Percentiles rank a stretch among this genome's conserved stretches.
phyloP scores from a whole-genome alignment of 1,140 invertebrate genomes.

The Arion vulgaris region DNA sequence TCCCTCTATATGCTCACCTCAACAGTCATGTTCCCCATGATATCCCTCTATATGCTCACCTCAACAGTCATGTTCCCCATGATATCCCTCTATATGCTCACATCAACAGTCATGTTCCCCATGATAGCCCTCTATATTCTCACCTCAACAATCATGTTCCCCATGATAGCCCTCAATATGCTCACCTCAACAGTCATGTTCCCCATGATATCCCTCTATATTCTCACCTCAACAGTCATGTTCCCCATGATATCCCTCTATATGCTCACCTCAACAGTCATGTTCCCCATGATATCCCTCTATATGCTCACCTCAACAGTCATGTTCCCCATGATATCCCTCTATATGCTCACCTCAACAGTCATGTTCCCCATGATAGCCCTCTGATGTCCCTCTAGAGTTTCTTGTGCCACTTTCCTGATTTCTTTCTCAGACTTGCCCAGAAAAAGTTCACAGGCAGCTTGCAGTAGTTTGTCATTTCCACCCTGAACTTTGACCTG shows the following conservation, averaged over 20 bases:
- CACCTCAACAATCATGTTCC: background rate
- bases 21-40: no score
- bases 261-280: background rate
- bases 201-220: background rate
- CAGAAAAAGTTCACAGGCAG: slow-evolving; percentile 97
- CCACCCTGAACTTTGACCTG: slow-evolving; percentile 97
- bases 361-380: slow-evolving; percentile 99
- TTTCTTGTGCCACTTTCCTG: slow-evolving; percentile 93
- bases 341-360: slow-evolving; percentile 83
- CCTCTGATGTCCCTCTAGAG: slow-evolving; percentile 96
- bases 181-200: background rate
- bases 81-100: no score
- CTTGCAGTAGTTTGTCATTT: slow-evolving; percentile 94
- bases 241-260: background rate
- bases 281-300: background rate
- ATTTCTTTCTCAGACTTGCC: slow-evolving; percentile 93
- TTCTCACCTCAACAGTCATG: background rate
- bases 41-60: background rate
- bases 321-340: no score
- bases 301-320: slow-evolving; percentile 23
- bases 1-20: background rate
- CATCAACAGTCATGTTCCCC: background rate
- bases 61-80: background rate
- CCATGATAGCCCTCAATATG: background rate
- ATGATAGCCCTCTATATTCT: background rate